These are phyloP conservation scores for Agriopis leucophaearia DNA, from an alignment of 2,888 invertebrate genomes.

Conservation along the genomic window DNA sequence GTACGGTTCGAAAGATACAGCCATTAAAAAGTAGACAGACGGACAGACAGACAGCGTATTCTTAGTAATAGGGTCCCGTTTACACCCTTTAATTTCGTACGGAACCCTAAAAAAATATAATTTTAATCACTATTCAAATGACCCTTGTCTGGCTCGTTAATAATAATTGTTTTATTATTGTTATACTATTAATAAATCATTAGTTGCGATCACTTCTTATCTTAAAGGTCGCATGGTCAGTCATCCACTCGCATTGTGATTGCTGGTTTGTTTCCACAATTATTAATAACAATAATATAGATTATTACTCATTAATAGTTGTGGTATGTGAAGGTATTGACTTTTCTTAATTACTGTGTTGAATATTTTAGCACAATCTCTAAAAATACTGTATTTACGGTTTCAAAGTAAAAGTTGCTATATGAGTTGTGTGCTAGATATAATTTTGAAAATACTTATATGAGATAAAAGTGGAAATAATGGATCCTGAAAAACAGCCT, in stretches of 20 bases:
- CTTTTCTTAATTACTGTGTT: neutral
- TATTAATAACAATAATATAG: neutral
- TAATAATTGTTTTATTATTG: constrained; percentile 2
- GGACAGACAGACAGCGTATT: too few relatives aligned
- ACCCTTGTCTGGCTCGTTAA: too few relatives aligned
- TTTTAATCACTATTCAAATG: too few relatives aligned
- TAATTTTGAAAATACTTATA: neutral
- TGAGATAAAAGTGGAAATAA: constrained; percentile 30
- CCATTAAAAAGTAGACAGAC: too few relatives aligned
- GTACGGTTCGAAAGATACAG: too few relatives aligned
- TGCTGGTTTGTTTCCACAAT: neutral
- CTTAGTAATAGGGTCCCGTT: too few relatives aligned
- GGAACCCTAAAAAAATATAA: too few relatives aligned
- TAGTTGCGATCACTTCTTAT: constrained; percentile 26
- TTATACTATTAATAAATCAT: constrained; percentile 20
- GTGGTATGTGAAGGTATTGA: neutral
- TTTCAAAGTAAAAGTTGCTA: neutral
- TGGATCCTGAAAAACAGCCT: constrained; percentile 73
- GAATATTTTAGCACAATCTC: neutral
- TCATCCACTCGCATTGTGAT: constrained; percentile 15
- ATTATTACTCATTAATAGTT: neutral
- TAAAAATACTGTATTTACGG: too few relatives aligned
- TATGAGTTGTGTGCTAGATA: constrained; percentile 4
- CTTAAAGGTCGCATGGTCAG: constrained; percentile 21
- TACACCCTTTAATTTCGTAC: too few relatives aligned